Conservation (phyloP, 2,113 vertebrate genomes). For the Hemichromis elongatus region DNA sequence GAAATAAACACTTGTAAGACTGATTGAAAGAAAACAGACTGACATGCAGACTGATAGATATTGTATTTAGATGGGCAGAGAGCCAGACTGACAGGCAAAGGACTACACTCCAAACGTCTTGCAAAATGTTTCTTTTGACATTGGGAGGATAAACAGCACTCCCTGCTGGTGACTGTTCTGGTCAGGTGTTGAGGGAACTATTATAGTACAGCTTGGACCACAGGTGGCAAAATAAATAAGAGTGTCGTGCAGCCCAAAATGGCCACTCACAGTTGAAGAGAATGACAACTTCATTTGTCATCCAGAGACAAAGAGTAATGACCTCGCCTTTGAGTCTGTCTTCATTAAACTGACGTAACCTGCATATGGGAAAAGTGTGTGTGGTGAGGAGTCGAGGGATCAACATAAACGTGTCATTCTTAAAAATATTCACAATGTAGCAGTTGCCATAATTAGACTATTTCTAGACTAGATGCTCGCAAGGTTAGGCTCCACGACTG, state of each 20-base stretch:
- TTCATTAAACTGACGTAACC: neutral
- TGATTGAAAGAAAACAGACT: neutral
- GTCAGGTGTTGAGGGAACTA: neutral
- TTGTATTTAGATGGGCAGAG: neutral
- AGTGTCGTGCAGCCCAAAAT: neutral
- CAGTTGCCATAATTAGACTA: neutral
- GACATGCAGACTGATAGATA: neutral
- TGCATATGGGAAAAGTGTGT: neutral
- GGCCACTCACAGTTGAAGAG: slow-evolving; percentile 10
- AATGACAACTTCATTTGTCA: slow-evolving; percentile 42
- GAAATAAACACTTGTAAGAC: neutral
- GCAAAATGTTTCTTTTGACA: neutral
- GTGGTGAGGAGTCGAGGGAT: neutral
- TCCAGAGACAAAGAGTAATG: slow-evolving; percentile 5
- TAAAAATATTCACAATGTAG: neutral
- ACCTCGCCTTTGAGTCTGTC: neutral
- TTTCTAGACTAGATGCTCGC: neutral
- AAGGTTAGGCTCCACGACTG: neutral
- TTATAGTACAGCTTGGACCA: neutral
- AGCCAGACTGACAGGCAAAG: neutral
- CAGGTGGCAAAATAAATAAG: slow-evolving; percentile 41
- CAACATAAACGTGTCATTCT: neutral
- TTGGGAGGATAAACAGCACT: slow-evolving; percentile 43
- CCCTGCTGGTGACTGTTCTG: slow-evolving; percentile 34
- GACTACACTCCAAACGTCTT: neutral